Percentiles rank a stretch among this genome's conserved stretches.
phyloP scores from a whole-genome alignment of 2,113 vertebrate genomes.

The Pleuronectes platessa region DNA sequence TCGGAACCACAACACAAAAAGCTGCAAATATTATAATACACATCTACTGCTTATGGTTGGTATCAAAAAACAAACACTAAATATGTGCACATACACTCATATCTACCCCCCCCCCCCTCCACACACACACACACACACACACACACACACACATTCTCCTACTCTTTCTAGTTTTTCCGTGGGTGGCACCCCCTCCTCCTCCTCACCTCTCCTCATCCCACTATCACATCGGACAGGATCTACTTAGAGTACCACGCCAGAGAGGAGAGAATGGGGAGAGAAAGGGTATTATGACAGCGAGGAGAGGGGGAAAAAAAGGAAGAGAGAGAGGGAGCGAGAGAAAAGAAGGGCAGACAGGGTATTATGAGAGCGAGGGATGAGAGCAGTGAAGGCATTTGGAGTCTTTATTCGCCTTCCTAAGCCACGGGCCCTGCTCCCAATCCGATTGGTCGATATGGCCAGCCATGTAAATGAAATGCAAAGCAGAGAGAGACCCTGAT shows the following conservation, averaged over 20 bases:
- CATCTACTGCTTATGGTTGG: constrained; percentile 5
- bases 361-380: constrained; percentile 81
- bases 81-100: background rate
- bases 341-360: constrained; percentile 80
- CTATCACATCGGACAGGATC: constrained; percentile 79
- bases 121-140: background rate
- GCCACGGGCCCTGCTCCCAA: constrained; percentile 80
- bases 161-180: constrained; percentile 38
- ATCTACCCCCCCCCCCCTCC: background rate
- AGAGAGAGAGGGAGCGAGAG: constrained; percentile 67
- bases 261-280: constrained; percentile 71
- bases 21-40: constrained; percentile 4
- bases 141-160: constrained; percentile 6
- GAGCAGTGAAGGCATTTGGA: constrained; percentile 82
- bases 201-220: constrained; percentile 53
- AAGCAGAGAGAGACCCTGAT: constrained; percentile 76
- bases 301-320: constrained; percentile 48
- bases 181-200: constrained; percentile 40
- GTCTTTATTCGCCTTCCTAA: constrained; percentile 82
- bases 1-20: constrained; percentile 8
- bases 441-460: constrained; percentile 81
- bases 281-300: constrained; percentile 79
- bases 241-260: constrained; percentile 72
- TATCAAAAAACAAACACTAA: background rate
- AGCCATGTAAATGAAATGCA: constrained; percentile 85